Percentiles rank a stretch among this genome's conserved stretches.
Evolutionary conservation across 2,797 vertebrate species (phyloP).

Genomic region (Fundulus diaphanus): DNA sequence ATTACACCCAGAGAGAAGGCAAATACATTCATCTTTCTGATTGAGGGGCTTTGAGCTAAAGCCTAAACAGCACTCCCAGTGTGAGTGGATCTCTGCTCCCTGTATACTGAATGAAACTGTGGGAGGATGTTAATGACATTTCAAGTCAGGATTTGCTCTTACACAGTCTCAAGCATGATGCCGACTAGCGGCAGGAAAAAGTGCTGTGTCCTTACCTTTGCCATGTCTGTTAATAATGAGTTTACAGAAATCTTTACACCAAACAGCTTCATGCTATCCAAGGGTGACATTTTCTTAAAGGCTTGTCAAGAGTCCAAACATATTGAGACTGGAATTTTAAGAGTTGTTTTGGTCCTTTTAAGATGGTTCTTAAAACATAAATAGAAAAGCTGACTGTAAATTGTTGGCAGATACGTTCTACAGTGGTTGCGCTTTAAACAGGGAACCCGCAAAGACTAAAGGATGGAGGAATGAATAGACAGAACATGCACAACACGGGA

Average conservation of each 20-base stretch:
- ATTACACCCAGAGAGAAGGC: constrained; percentile 76
- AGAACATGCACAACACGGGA: neutral
- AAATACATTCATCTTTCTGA: constrained; percentile 79
- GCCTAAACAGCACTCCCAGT: constrained; percentile 59
- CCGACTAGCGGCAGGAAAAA: neutral
- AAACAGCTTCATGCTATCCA: no score
- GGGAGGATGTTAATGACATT: constrained; percentile 11
- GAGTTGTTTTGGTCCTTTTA: neutral
- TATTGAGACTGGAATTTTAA: neutral
- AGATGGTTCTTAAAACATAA: neutral
- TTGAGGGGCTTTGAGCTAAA: constrained; percentile 57
- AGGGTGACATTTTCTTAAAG: no score
- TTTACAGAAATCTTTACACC: no score
- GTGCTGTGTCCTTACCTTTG: no score
- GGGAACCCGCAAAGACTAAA: neutral
- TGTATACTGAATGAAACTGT: constrained; percentile 7
- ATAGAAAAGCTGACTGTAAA: neutral
- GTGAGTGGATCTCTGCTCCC: constrained; percentile 4
- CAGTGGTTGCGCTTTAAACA: neutral
- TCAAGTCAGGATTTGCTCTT: neutral
- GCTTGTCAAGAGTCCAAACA: no score
- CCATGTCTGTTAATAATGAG: no score
- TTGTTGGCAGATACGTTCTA: neutral
- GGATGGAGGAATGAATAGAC: neutral
- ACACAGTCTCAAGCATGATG: neutral